These are phyloP conservation scores for Caenorhabditis sp. DNA, from an alignment of 2,888 invertebrate genomes.

Conservation along the genomic window DNA sequence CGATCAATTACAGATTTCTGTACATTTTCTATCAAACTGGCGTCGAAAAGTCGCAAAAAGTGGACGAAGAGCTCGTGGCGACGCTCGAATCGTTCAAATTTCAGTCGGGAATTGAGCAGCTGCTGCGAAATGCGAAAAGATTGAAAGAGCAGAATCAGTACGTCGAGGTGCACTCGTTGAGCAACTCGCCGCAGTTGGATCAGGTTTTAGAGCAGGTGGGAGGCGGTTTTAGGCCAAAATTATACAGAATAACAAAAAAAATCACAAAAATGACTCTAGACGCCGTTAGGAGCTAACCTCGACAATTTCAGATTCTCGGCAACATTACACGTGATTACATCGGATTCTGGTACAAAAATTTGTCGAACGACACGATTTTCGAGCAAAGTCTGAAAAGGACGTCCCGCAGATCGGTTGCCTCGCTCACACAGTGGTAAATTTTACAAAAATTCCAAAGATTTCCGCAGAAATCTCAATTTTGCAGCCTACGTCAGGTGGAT, in stretches of 20 bases:
- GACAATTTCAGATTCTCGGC: slow-evolving; percentile 73
- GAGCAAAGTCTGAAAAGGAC: slow-evolving; percentile 71
- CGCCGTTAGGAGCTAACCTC: no score
- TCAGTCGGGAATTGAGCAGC: slow-evolving; percentile 58
- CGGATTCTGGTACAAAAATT: slow-evolving; percentile 75
- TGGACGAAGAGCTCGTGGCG: slow-evolving; percentile 49
- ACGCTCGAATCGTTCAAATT: slow-evolving; percentile 45
- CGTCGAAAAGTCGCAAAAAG: slow-evolving; percentile 24
- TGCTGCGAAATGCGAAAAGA: slow-evolving; percentile 59
- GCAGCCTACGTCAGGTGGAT: slow-evolving; percentile 84
- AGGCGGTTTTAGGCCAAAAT: no score
- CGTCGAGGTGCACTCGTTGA: slow-evolving; percentile 65
- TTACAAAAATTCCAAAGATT: slow-evolving; percentile 20
- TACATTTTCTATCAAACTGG: slow-evolving; percentile 63
- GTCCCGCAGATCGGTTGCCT: slow-evolving; percentile 69
- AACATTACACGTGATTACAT: slow-evolving; percentile 76
- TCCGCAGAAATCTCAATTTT: slow-evolving; percentile 1
- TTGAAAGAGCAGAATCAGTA: slow-evolving; percentile 51
- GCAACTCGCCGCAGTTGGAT: slow-evolving; percentile 65
- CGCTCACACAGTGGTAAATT: slow-evolving; percentile 70
- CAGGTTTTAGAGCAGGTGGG: slow-evolving; percentile 65
- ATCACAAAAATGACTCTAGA: neutral
- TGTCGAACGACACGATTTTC: slow-evolving; percentile 73
- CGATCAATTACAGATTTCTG: slow-evolving; percentile 36
- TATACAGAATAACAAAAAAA: no score